Conservation (phyloP, 1,140 invertebrate genomes). For the Musca domestica region DNA sequence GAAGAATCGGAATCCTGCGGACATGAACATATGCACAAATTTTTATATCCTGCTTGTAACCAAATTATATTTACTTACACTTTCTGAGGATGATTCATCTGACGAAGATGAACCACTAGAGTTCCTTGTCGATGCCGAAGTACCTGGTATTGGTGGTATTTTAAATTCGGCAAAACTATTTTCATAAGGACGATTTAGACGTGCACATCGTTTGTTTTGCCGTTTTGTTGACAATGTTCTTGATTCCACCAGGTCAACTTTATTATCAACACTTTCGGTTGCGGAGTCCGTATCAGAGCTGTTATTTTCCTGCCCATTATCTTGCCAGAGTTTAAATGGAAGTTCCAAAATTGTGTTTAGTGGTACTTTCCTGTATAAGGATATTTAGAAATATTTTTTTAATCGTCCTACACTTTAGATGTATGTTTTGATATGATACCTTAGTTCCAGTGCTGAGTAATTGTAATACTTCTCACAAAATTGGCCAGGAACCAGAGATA, state of each 20-base stretch:
- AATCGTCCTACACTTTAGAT: too few relatives aligned
- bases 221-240: constrained; percentile 3
- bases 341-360: constrained; percentile 86
- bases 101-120: background rate
- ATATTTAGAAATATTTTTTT: too few relatives aligned
- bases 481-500: constrained; percentile 89
- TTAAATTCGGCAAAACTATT: background rate
- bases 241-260: background rate
- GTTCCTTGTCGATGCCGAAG: background rate
- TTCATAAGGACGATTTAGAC: background rate
- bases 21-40: background rate
- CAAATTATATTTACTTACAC: too few relatives aligned
- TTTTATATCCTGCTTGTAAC: too few relatives aligned
- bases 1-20: constrained; percentile 23
- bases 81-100: constrained; percentile 2
- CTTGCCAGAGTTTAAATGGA: constrained; percentile 34
- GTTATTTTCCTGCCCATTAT: background rate
- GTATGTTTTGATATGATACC: too few relatives aligned
- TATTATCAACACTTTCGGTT: background rate
- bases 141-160: constrained; percentile 1
- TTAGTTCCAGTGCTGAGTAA: constrained; percentile 63
- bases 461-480: constrained; percentile 80
- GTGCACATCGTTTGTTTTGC: constrained; percentile 21
- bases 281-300: constrained; percentile 10
- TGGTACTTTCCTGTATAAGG: constrained; percentile 65